Base-by-base conservation (phyloP, 2,797 vertebrate species). In the Ataeniobius toweri region DNA sequence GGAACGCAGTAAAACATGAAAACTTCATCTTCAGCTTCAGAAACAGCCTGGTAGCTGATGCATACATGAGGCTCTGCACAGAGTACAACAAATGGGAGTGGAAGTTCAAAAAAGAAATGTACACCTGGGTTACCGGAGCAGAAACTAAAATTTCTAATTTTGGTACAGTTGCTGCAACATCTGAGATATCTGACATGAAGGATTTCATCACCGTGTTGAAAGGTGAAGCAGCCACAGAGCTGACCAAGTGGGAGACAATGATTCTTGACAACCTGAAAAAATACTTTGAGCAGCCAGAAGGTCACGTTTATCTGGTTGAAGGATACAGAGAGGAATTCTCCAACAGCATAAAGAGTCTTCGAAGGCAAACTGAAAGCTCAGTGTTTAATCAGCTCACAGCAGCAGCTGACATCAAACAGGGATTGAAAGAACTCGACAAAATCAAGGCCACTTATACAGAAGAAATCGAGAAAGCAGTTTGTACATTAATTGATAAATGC, bases 11-110 rank as follows among this genome's bases (percentile, higher is more conserved):
- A 1, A 94, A 94, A 48, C 90, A 92, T 72, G 93, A 94, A 85
- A 93, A 91, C 82, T 94, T 94, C 78, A 92, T 95, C 77, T 95
- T 96, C 77, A 95, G 94, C 67, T 96, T 95, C 80, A 94, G 89
- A 73, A 96, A 95, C 79, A 94, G 90, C 22, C 84, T 96, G 0
- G 88, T 94, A 58, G 94, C 93, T 5, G 93, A 95, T 72, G 89
- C 88, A 1, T 95, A 95, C 72, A 88, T 89, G 78, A 88, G n/a
- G 4, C 75, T 94, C 12, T 93, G 88, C 26, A 63, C 80, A 58
- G 89, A 92, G 70, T 93, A 73, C 76, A 87, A 93, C 50, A 83
- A 91, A 70, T 94, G 93, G 90, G 93, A 95, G 71, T 93, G 94
- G 94, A 56, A 67, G n/a, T 92, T 94, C 53, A 93, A 72, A 75